Base-by-base conservation (phyloP, 1,140 invertebrate genomes). In the Chironomus striatipennis region DNA sequence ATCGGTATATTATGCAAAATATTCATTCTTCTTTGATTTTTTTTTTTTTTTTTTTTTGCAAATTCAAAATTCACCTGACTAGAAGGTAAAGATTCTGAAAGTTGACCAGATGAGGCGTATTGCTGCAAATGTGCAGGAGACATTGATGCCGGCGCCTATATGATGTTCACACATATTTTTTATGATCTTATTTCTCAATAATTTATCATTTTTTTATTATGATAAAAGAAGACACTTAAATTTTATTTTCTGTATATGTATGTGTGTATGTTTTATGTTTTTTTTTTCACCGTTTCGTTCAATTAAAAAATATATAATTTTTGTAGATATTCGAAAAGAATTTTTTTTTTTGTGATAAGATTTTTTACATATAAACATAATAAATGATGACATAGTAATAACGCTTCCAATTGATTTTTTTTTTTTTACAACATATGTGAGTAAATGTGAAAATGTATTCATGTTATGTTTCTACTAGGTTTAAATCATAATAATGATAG, bases 61-160 rank as follows among this genome's bases (percentile, higher is more conserved):
- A 47, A 57, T n/a, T 57, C 12, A 15, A 57, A 34, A 57, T 57
- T 75, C 74, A 93, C 91, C 90, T 92, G 90, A 84, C 90, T 92
- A 78, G 88, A 86, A 78, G 90, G 90, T 82, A 92, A 88, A 79
- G 90, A 91, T 85, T 91, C 90, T 75, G 88, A 89, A 75, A 89
- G 85, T 83, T 87, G 86, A 80, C 87, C 87, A 78, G 88, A 87
- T 77, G 88, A 73, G 77, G 87, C 86, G 82, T 89, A 92, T 84
- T 90, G 89, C 84, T 93, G 92, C 82, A 93, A 87, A 83, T 93
- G 91, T 78, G 91, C 91, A 77, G 92, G 91, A 77, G 92, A 93
- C 91, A 94, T 93, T 81, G 91, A 91, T 81, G 92, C 92, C 78
- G 92, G 93, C 79, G 93, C 92, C 92, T 94, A 86, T 80, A 18